Percentiles rank a stretch among this genome's conserved stretches.
These are phyloP conservation scores for Oxyteleia sp. DNA, from an alignment of 2,888 invertebrate species.

Conservation along the genomic window DNA sequence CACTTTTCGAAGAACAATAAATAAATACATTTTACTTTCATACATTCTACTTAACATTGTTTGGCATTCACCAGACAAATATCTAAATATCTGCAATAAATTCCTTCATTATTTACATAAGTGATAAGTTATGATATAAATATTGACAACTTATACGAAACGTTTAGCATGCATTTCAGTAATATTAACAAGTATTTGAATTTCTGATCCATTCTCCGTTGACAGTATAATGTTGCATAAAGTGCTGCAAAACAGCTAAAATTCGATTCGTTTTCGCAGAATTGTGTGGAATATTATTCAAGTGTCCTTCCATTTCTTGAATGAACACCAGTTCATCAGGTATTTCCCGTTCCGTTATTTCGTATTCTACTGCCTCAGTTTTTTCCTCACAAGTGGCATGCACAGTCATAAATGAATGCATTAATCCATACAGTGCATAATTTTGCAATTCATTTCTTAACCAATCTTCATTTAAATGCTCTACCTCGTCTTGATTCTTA, in stretches of 20 bases:
- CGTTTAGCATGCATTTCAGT: too few species aligned
- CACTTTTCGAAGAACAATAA: too few species aligned
- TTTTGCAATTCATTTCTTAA: conserved; percentile 76
- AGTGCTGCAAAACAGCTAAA: conserved; percentile 73
- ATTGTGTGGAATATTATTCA: conserved; percentile 37
- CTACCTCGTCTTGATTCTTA: neutral
- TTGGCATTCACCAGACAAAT: too few species aligned
- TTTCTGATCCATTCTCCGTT: conserved; percentile 15
- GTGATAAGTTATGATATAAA: too few species aligned
- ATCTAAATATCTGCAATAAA: too few species aligned
- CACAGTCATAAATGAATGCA: conserved; percentile 77
- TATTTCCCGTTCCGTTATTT: neutral
- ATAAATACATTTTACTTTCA: too few species aligned
- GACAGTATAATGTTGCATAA: conserved; percentile 12
- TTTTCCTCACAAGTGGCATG: conserved; percentile 76
- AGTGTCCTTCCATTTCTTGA: conserved; percentile 7
- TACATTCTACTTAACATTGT: too few species aligned
- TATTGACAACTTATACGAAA: too few species aligned
- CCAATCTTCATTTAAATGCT: conserved; percentile 69
- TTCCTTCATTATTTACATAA: too few species aligned
- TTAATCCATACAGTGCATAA: conserved; percentile 78
- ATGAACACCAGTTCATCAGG: conserved; percentile 20
- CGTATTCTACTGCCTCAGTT: conserved; percentile 49
- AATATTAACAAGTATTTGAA: neutral
- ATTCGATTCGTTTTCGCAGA: conserved; percentile 69